Evolutionary conservation across 1,140 invertebrate genomes (phyloP).

Genomic region (Brachionus calyciflorus): DNA sequence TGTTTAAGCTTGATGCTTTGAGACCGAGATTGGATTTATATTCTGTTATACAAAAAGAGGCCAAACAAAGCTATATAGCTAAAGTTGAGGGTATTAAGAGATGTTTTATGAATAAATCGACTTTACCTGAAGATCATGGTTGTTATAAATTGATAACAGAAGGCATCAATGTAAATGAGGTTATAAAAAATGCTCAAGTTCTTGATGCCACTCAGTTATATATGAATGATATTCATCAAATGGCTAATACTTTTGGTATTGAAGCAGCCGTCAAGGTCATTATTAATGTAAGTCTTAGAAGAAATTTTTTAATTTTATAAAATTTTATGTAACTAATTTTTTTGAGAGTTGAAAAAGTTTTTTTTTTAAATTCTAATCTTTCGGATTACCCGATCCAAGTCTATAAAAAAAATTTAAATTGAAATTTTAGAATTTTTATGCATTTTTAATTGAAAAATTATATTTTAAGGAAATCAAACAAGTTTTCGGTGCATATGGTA

Average conservation of each 20-base stretch:
- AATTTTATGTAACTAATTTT: not conserved
- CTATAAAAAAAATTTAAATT: too few species aligned
- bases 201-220: slow-evolving; percentile 83
- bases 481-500: slow-evolving; percentile 92
- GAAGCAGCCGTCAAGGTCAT: slow-evolving; percentile 89
- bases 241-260: slow-evolving; percentile 83
- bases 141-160: slow-evolving; percentile 71
- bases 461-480: slow-evolving; percentile 74
- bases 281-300: slow-evolving; percentile 63
- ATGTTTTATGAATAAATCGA: slow-evolving; percentile 62
- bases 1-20: slow-evolving; percentile 59
- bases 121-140: slow-evolving; percentile 68
- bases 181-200: slow-evolving; percentile 18
- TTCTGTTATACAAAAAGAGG: slow-evolving; percentile 37
- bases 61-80: slow-evolving; percentile 32
- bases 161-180: slow-evolving; percentile 78
- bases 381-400: slow-evolving; percentile 16
- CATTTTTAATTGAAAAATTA: not conserved
- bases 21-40: slow-evolving; percentile 38
- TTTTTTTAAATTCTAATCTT: not conserved
- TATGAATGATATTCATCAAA: slow-evolving; percentile 87
- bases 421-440: not conserved
- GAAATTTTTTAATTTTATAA: not conserved
- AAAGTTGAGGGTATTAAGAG: slow-evolving; percentile 21
- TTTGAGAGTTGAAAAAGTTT: not conserved